Evolutionary conservation across 2,797 vertebrate species (phyloP).

Genomic region (Hemitrygon akajei): DNA sequence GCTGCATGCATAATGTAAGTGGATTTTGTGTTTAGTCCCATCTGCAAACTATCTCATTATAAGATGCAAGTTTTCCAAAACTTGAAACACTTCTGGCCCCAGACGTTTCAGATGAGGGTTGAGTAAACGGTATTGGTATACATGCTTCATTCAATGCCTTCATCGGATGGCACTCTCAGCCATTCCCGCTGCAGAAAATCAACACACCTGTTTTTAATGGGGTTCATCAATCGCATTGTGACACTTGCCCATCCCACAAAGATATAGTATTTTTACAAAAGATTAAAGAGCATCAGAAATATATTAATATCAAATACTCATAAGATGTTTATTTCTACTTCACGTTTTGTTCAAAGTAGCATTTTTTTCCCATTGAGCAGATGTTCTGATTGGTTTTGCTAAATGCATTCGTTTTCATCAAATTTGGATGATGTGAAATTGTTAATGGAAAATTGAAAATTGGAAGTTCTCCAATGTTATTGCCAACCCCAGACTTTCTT

Average conservation of each 20-base stretch:
- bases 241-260: background rate
- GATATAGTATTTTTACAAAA: background rate
- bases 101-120: too few species aligned
- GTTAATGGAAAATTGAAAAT: background rate
- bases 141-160: background rate
- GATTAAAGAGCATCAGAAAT: background rate
- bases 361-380: background rate
- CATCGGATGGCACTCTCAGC: slow-evolving; percentile 14
- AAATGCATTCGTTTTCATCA: background rate
- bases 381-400: background rate
- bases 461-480: background rate
- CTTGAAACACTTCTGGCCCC: too few species aligned
- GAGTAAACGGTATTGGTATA: background rate
- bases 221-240: background rate
- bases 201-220: background rate
- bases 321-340: background rate
- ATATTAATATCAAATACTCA: background rate
- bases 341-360: background rate
- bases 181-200: background rate
- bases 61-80: too few species aligned
- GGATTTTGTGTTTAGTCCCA: too few species aligned
- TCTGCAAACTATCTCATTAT: too few species aligned
- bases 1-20: too few species aligned
- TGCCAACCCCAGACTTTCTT: background rate
- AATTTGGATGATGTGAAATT: background rate